Evolutionary conservation across 2,797 vertebrate species (phyloP), one percentile per base, ranked within the genome.

Genomic region (Trematomus bernacchii): DNA sequence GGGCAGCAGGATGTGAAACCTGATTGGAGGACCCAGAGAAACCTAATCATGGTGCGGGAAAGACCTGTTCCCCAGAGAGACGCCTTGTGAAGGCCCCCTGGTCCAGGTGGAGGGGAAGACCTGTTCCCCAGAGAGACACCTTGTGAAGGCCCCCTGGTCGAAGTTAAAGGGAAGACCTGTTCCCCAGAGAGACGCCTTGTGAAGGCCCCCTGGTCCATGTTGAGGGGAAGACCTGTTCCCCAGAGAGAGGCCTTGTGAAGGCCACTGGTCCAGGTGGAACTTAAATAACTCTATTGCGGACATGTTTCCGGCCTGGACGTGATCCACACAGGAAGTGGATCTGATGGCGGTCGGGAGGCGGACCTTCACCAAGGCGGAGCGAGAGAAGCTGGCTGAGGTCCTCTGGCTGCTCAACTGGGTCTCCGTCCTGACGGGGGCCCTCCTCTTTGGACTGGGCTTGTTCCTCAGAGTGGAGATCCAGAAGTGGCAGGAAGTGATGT

Each of bases 321-420:
- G 84, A 79, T 4, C 13, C 10, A 30, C n/a, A 11, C 13, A 16
- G 4, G 23, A 30, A 48, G 15, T 48, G 19, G 30, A 53, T 52
- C 70, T 14, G 65, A 97, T 97, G 97, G 96, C 96, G 0, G 93
- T 97, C 10, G 94, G 97, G 50, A 96, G 93, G 90, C 93, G 97
- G 74, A 97, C 95, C 74, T 97, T 98, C 89, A 96, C 95, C 59
- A 97, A 96, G 90, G 91, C 85, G 1, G 96, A 92, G 70, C 85
- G 97, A 30, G 93, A 96, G 84, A 96, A 96, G 80, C 71, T 97
- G 46, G 96, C 96, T 37, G 95, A 96, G 88, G 91, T 96, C 63
- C 91, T 97, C 70, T 97, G 97, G 95, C 91, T 97, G 66, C 94
- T 97, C 60, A 98, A 98, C 90, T 97, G 96, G 96, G 82, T 97